Conservation (phyloP, 2,113 vertebrate species). For the Macaca nemestrina region DNA sequence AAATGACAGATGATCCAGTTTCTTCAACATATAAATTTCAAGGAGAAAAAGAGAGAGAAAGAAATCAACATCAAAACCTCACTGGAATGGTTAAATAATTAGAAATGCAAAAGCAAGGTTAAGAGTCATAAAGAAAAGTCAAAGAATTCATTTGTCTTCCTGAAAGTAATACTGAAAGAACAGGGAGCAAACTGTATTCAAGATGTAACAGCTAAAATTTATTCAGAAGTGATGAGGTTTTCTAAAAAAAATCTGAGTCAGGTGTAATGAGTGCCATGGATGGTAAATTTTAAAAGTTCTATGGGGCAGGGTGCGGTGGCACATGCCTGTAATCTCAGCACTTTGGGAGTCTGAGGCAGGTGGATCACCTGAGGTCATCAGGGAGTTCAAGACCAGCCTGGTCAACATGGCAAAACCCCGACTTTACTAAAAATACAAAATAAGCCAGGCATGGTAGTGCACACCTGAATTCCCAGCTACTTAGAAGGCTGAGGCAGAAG, state of each 20-base stretch:
- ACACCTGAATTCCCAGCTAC: too few species aligned
- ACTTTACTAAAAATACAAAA: too few species aligned
- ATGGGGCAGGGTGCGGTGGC: too few species aligned
- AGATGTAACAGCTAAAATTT: neutral
- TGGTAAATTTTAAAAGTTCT: neutral
- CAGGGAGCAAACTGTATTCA: neutral
- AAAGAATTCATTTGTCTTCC: neutral
- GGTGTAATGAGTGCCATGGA: neutral
- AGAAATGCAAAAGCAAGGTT: neutral
- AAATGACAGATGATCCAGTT: neutral
- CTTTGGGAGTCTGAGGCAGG: too few species aligned
- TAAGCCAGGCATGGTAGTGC: too few species aligned
- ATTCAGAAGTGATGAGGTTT: neutral
- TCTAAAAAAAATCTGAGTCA: neutral
- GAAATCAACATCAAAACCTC: neutral
- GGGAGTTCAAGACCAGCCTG: too few species aligned
- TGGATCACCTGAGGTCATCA: too few species aligned
- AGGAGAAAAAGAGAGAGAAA: neutral
- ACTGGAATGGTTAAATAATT: neutral
- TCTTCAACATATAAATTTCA: neutral
- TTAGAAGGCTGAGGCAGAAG: too few species aligned
- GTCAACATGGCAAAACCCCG: too few species aligned
- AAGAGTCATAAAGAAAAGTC: neutral
- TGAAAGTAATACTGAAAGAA: neutral
- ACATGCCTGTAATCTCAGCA: too few species aligned